phyloP scores from a whole-genome alignment of 1,140 invertebrate species.

The Drosophila murphyi region DNA sequence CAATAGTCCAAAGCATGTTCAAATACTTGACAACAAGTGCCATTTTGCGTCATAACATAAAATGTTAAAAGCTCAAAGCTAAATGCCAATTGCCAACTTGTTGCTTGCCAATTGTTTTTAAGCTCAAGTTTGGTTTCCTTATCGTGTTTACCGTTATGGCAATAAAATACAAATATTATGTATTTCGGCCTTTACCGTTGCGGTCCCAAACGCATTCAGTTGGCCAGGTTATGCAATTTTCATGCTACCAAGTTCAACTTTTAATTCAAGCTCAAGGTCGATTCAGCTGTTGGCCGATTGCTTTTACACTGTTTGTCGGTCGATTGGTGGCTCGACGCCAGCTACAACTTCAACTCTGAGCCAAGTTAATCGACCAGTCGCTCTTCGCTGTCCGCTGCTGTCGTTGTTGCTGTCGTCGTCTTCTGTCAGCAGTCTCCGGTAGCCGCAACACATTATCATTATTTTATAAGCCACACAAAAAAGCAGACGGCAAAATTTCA shows the following conservation, averaged over 20 bases:
- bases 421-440: constrained; percentile 44
- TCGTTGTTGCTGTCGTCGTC: constrained; percentile 16
- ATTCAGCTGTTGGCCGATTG: constrained; percentile 8
- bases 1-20: constrained; percentile 30
- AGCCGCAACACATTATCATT: constrained; percentile 73
- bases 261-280: constrained; percentile 79
- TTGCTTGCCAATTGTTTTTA: constrained; percentile 57
- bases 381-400: background rate
- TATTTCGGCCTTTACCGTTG: constrained; percentile 28
- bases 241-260: constrained; percentile 54
- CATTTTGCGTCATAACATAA: constrained; percentile 73
- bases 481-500: constrained; percentile 57
- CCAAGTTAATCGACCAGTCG: constrained; percentile 41
- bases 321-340: constrained; percentile 7
- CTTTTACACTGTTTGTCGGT: background rate
- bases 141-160: constrained; percentile 5
- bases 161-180: background rate
- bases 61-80: constrained; percentile 16
- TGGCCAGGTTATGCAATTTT: constrained; percentile 54
- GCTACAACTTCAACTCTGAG: background rate
- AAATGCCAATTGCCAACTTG: constrained; percentile 19
- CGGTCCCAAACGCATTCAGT: constrained; percentile 11
- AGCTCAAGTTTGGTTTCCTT: constrained; percentile 36
- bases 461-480: constrained; percentile 65
- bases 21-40: constrained; percentile 71